Conservation (phyloP, 2,113 vertebrate species). For the Sigmodon hispidus region DNA sequence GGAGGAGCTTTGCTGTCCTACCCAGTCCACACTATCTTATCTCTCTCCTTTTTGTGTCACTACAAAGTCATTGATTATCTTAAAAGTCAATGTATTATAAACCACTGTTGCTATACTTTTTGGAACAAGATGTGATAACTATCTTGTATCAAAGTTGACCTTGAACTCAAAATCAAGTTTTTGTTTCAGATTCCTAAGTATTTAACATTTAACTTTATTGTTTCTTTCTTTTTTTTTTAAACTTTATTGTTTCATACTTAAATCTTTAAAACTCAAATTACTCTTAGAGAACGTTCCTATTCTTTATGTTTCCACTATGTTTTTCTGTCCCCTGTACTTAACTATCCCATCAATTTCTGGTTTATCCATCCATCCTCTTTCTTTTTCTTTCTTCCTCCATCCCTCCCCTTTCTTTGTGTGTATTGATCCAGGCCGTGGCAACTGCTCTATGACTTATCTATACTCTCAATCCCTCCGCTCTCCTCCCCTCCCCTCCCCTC, state of each 20-base stretch:
- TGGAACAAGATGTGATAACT: background rate
- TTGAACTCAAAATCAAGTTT: background rate
- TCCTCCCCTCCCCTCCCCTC: too few relatives aligned
- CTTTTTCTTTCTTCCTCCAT: background rate
- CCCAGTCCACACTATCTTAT: background rate
- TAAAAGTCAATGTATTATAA: background rate
- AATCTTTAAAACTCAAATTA: constrained; percentile 1
- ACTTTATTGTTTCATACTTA: constrained; percentile 38
- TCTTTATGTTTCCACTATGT: background rate
- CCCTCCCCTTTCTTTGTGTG: background rate
- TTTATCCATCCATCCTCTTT: background rate
- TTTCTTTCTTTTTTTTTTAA: too few relatives aligned
- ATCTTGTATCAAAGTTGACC: background rate
- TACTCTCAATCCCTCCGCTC: too few relatives aligned
- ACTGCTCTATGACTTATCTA: background rate
- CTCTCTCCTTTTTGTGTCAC: background rate
- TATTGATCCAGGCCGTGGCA: background rate
- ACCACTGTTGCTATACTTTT: background rate
- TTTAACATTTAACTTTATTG: constrained; percentile 20
- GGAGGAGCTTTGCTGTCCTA: background rate
- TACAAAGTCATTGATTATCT: background rate
- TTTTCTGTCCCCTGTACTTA: background rate
- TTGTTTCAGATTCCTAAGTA: background rate
- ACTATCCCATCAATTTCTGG: background rate
- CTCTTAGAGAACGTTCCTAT: background rate